phyloP scores from a whole-genome alignment of 2,797 vertebrate species.

The Cynopterus sphinx region DNA sequence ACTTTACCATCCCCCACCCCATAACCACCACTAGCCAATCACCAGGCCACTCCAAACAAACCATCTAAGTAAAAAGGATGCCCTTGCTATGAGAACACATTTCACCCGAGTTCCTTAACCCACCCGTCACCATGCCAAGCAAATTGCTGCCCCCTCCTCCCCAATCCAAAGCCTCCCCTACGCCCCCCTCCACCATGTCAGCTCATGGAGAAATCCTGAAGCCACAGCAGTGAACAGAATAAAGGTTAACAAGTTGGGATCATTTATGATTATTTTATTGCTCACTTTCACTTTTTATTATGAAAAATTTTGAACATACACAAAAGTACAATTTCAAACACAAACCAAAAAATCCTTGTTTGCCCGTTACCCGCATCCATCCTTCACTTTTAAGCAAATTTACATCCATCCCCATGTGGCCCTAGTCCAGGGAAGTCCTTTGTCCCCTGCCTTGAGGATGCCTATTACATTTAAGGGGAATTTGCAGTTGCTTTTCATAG shows the following conservation, averaged over 20 bases:
- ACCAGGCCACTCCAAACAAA: neutral
- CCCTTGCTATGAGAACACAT: neutral
- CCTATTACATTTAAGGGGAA: constrained; percentile 1
- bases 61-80: neutral
- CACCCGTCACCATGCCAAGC: neutral
- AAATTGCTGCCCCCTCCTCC: neutral
- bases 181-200: too few relatives aligned
- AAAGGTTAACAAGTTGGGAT: neutral
- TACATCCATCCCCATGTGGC: neutral
- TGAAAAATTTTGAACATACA: neutral
- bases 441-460: neutral
- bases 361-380: neutral
- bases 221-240: neutral
- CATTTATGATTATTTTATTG: neutral
- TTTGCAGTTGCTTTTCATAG: neutral
- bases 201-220: neutral
- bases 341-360: neutral
- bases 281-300: neutral
- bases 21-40: neutral
- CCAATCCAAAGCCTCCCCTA: too few relatives aligned
- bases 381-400: neutral
- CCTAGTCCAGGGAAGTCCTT: neutral
- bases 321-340: too few relatives aligned
- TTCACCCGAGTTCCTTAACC: neutral
- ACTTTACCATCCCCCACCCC: neutral